Evolutionary conservation across 2,113 vertebrate genomes (phyloP).

Genomic region (Podarcis cretensis): DNA sequence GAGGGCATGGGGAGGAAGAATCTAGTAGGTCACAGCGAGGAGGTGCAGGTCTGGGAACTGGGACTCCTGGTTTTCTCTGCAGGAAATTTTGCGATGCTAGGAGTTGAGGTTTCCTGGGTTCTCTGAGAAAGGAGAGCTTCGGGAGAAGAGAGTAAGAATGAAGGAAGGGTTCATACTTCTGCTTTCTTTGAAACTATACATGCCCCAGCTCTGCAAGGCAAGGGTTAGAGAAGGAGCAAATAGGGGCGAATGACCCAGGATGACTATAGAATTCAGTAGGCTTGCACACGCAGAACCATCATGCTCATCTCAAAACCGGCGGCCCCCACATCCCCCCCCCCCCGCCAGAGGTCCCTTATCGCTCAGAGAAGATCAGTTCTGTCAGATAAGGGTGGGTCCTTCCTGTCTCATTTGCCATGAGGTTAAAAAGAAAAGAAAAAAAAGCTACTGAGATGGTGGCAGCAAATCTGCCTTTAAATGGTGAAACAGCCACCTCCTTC

Average conservation of each 20-base stretch:
- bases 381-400: background rate
- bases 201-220: background rate
- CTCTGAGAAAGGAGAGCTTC: background rate
- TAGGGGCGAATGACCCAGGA: background rate
- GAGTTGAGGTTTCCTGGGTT: background rate
- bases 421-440: background rate
- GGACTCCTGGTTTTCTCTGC: background rate
- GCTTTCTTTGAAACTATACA: background rate
- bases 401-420: slow-evolving; percentile 7
- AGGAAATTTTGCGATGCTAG: background rate
- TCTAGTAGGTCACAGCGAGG: background rate
- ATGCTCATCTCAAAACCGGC: background rate
- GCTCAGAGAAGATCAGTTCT: background rate
- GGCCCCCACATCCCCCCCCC: background rate
- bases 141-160: too few relatives aligned
- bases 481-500: background rate
- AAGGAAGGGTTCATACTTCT: background rate
- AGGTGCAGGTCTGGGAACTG: background rate
- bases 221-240: background rate
- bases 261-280: background rate
- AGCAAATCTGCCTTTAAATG: background rate
- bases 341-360: background rate
- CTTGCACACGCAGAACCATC: background rate
- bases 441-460: background rate
- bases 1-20: background rate